Percentiles rank a stretch among this genome's conserved stretches.
Conservation (phyloP, 2,888 invertebrate species). For the Psylliodes chrysocephalus region DNA sequence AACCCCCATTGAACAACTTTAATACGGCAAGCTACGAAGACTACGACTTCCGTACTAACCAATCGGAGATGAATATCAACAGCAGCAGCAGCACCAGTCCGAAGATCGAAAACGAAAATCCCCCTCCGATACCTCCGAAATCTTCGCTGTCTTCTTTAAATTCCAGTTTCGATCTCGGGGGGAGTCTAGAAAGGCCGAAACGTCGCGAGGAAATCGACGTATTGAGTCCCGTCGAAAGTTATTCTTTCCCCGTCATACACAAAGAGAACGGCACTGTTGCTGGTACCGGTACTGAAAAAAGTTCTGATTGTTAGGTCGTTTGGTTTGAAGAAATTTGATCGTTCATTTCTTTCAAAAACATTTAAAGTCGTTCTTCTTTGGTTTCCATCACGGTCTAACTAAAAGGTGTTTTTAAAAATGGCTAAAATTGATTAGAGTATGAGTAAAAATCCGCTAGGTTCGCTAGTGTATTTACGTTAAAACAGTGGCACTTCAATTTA, state of each 20-base stretch:
- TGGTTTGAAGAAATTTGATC: slow-evolving; percentile 14
- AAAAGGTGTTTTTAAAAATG: no score
- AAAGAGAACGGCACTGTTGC: slow-evolving; percentile 48
- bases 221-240: slow-evolving; percentile 58
- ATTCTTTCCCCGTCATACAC: slow-evolving; percentile 60
- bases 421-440: no score
- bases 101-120: slow-evolving; percentile 55
- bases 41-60: slow-evolving; percentile 59
- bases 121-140: slow-evolving; percentile 62
- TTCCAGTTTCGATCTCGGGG: slow-evolving; percentile 56
- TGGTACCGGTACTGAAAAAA: slow-evolving; percentile 7
- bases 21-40: slow-evolving; percentile 63
- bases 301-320: slow-evolving; percentile 17
- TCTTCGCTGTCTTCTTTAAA: slow-evolving; percentile 50
- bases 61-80: slow-evolving; percentile 62
- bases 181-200: slow-evolving; percentile 50
- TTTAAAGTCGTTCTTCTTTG: neutral
- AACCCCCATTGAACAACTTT: slow-evolving; percentile 61
- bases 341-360: neutral
- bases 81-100: slow-evolving; percentile 55
- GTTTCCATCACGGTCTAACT: no score
- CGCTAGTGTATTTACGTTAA: no score
- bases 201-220: slow-evolving; percentile 40
- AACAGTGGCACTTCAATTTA: no score
- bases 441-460: no score